Percentiles rank a stretch among this genome's conserved stretches.
phyloP scores from a whole-genome alignment of 2,797 vertebrate species.

The Graptemys geographica region DNA sequence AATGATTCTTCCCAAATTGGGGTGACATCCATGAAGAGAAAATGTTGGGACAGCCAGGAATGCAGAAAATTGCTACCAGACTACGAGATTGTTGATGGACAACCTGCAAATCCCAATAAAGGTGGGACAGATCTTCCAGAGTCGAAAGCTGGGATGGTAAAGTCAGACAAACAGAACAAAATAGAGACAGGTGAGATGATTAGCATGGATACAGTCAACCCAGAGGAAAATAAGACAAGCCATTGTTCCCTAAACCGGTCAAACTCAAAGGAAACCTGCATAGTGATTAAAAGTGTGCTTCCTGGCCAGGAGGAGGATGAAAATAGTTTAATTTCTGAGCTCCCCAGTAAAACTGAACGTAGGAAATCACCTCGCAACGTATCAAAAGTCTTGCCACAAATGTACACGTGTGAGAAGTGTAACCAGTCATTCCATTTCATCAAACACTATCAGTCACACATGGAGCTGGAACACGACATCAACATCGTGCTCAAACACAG shows the following conservation, averaged over 20 bases:
- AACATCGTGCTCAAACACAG: slow-evolving; percentile 18
- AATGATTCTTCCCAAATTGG: not conserved
- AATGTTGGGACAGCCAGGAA: slow-evolving; percentile 56
- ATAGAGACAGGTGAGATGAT: fast-evolving
- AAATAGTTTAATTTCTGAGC: not conserved
- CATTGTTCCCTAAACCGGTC: not conserved
- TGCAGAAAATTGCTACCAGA: not conserved
- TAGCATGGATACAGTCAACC: fast-evolving
- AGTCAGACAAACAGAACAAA: not conserved
- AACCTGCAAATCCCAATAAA: not conserved
- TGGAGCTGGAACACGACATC: not conserved
- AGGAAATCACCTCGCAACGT: not conserved
- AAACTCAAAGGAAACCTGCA: slow-evolving; percentile 4
- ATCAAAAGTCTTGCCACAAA: not conserved
- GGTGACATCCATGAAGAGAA: slow-evolving; percentile 34
- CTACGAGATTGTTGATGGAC: not conserved
- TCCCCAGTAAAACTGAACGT: fast-evolving
- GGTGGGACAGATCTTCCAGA: not conserved
- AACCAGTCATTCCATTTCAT: not conserved
- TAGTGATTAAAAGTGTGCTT: not conserved
- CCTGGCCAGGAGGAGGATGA: slow-evolving; percentile 10
- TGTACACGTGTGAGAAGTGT: not conserved
- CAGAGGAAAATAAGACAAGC: not conserved
- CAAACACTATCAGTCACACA: slow-evolving; percentile 24
- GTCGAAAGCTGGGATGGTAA: not conserved